A percentile compares a stretch with the other conserved stretches of the same genome.
Evolutionary conservation across 2,888 invertebrate species (phyloP).

Genomic region (Chesias legatella): DNA sequence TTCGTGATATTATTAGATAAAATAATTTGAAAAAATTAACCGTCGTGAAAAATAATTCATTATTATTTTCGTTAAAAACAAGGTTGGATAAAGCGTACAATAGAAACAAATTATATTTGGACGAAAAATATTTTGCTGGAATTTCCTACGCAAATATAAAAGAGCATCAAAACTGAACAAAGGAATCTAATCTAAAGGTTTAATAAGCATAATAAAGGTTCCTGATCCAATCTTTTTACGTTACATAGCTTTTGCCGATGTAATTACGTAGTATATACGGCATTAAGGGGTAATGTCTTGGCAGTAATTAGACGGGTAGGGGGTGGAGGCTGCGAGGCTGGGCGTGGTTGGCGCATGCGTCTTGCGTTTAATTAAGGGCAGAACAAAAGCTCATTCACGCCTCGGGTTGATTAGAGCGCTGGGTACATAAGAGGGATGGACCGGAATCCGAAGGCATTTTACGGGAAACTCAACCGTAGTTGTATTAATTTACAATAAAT

Average conservation of each 20-base stretch:
- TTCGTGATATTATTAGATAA: too few species aligned
- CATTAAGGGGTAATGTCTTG: conserved; percentile 76
- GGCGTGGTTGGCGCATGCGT: conserved; percentile 77
- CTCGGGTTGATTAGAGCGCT: conserved; percentile 65
- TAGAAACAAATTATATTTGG: too few species aligned
- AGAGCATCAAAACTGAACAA: conserved; percentile 4
- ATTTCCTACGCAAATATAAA: too few species aligned
- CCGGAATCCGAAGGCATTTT: conserved; percentile 18
- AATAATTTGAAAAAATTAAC: too few species aligned
- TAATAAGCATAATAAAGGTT: not conserved
- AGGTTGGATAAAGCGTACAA: too few species aligned
- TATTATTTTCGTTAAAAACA: too few species aligned
- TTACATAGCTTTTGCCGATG: conserved; percentile 18
- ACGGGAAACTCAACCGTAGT: conserved; percentile 32
- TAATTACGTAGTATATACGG: conserved; percentile 52
- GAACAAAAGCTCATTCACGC: conserved; percentile 73
- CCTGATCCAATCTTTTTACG: conserved; percentile 3
- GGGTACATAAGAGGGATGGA: conserved; percentile 26
- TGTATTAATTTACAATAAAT: too few species aligned
- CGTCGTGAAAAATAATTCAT: too few species aligned
- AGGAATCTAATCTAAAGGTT: conserved; percentile 14
- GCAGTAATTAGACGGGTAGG: conserved; percentile 67
- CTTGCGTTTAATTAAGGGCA: conserved; percentile 63
- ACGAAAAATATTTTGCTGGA: too few species aligned
- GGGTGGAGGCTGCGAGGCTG: conserved; percentile 70